Evolutionary conservation across 2,797 vertebrate genomes (phyloP), one percentile per base, ranked within the genome.

Genomic region (Gambelia wislizenii): DNA sequence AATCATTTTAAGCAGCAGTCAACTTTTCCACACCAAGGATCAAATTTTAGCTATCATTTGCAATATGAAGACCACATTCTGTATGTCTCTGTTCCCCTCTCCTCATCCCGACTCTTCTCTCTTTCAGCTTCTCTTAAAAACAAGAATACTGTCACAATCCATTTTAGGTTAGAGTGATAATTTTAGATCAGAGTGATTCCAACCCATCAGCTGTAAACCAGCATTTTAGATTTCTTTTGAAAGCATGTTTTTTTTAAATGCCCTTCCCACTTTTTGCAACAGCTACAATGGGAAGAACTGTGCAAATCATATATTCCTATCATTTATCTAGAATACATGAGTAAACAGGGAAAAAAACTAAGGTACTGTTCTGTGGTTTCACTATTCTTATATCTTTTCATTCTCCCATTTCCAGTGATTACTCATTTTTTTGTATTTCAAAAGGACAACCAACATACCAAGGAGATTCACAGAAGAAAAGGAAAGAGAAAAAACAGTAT

Each of bases 291-390:
- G 22, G 36, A 39, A 52, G 84, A 54, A 88, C 33, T 87, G 8
- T 27, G 61, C 27, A 67, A 89, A 36, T 47, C 47, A 33, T 61
- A 75, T 52, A 75, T 42, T 78, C 25, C n/a, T 77, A 56, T 87
- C 27, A 56, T 81, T 80, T 84, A 84, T 84, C 59, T 77, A 72
- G 81, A 88, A 88, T 84, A 88, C 33, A 59, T 64, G 49, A 77
- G 56, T 67, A 67, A 67, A 67, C 9, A 30, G 27, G 76, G 69
- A 69, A 33, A 83, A 82, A 67, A 33, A 76, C 16, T 22, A 20
- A 75, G 44, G 4, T 42, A 72, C 36, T 83, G 64, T 77, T 20
- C 74, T 78, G 74, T 78, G 74, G 47, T 84, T 89, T 69, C 67
- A 49, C 82, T 89, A 84, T 74, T 56, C 8, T 87, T 83, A 16